Percentiles rank a stretch among this genome's conserved stretches.
phyloP scores from a whole-genome alignment of 2,797 vertebrate genomes.

The Babyrousa celebensis region DNA sequence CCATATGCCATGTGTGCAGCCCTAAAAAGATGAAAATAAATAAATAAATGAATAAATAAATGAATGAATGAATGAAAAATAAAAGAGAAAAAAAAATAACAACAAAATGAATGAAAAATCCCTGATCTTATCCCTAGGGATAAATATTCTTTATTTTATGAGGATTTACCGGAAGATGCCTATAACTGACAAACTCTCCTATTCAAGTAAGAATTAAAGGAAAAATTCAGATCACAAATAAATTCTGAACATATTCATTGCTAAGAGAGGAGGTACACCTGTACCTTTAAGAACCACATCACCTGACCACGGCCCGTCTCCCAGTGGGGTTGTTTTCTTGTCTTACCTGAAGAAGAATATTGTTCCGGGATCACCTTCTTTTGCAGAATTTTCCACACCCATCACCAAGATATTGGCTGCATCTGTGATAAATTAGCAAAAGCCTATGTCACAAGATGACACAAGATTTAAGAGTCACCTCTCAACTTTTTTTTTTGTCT shows the following conservation, averaged over 20 bases:
- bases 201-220: neutral
- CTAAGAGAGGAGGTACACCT: neutral
- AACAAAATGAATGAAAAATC: neutral
- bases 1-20: too few relatives aligned
- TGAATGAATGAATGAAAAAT: too few relatives aligned
- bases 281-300: neutral
- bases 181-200: neutral
- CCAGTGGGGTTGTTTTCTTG: neutral
- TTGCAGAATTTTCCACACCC: constrained; percentile 93
- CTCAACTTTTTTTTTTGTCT: neutral
- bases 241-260: neutral
- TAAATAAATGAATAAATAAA: too few relatives aligned
- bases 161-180: neutral
- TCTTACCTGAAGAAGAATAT: constrained; percentile 98
- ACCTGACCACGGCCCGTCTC: too few relatives aligned
- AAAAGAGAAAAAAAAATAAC: too few relatives aligned
- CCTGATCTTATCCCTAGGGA: neutral
- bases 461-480: neutral
- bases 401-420: constrained; percentile 97
- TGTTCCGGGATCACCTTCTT: constrained; percentile 94
- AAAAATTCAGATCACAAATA: neutral
- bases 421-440: constrained; percentile 92
- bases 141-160: neutral
- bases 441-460: neutral
- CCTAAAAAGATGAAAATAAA: too few relatives aligned